Base-by-base conservation (phyloP, 2,888 invertebrate species). In the Clusia tigrina region DNA sequence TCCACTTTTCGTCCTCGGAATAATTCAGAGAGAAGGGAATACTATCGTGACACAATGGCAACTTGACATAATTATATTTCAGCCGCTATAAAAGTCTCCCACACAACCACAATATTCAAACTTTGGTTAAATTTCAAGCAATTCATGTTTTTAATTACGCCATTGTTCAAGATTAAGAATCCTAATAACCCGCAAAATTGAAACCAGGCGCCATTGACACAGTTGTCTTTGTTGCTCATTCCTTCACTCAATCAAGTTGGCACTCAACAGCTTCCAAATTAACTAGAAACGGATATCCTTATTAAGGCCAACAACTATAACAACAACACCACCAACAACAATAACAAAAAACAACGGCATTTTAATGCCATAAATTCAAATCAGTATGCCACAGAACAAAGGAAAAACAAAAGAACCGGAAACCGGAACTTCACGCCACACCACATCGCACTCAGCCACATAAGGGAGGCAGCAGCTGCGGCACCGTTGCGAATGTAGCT, bases 291-390 rank as follows among this genome's bases (percentile, higher is more conserved):
- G 48, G 48, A 48, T 48, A 48, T 48, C 48, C 48, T 20, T 20
- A 48, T 48, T 48, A 48, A 48, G 22, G 48, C 48, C 48, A 18
- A 48, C 32, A 32, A 32, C 32, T 9, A 32, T 32, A 32, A 32
- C 12, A 32, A 12, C 32, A 32, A 32, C 12, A 32, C 32, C 12
- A 32, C 6, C 32, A 32, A 32, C 32, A 32, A 48, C 5, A 48
- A 5, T 22, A 9, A 20, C 18, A 48, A 18, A 3, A 9, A 48
- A 48, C 18, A 20, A 22, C 22, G 48, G 48, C 48, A 48, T 48
- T 48, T 48, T 20, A 48, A 48, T 20, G 48, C 48, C 22, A 48
- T 48, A 48, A 48, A 48, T 20, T 20, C 48, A 48, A 48, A 48
- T 48, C 18, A 48, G 20, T 22, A 20, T 48, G 48, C 48, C 48